phyloP scores from a whole-genome alignment of 1,140 invertebrate species.

The Rhyzopertha dominica region DNA sequence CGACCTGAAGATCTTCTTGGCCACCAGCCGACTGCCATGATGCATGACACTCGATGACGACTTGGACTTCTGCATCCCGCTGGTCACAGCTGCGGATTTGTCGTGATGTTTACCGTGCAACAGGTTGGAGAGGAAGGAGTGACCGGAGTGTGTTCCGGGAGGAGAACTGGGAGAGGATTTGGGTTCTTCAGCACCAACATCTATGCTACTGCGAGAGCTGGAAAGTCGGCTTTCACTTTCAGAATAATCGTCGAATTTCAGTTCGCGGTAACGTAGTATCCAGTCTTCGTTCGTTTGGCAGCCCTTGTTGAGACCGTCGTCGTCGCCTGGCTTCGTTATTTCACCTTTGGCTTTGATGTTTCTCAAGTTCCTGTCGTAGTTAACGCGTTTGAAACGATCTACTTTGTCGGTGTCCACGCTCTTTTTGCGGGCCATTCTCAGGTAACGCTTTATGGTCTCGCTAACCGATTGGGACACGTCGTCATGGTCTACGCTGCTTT shows the following conservation, averaged over 20 bases:
- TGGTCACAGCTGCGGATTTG: constrained; percentile 48
- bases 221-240: constrained; percentile 46
- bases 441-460: constrained; percentile 77
- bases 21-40: constrained; percentile 62
- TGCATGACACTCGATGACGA: constrained; percentile 81
- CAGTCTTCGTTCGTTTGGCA: constrained; percentile 70
- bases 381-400: constrained; percentile 79
- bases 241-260: constrained; percentile 36
- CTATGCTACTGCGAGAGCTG: constrained; percentile 53
- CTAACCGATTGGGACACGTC: constrained; percentile 80
- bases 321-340: constrained; percentile 65
- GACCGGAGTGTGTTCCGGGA: constrained; percentile 51
- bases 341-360: constrained; percentile 77
- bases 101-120: constrained; percentile 55
- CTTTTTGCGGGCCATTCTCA: constrained; percentile 80
- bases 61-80: constrained; percentile 82
- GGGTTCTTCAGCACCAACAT: constrained; percentile 46
- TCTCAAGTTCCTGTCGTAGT: constrained; percentile 77
- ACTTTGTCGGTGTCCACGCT: constrained; percentile 73
- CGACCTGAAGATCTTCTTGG: constrained; percentile 76
- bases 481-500: constrained; percentile 73
- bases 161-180: constrained; percentile 44
- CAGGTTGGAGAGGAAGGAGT: constrained; percentile 63
- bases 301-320: constrained; percentile 65
- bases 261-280: constrained; percentile 51